These are phyloP conservation scores for Bombus ignitus DNA, from an alignment of 1,140 invertebrate species.

Conservation along the genomic window DNA sequence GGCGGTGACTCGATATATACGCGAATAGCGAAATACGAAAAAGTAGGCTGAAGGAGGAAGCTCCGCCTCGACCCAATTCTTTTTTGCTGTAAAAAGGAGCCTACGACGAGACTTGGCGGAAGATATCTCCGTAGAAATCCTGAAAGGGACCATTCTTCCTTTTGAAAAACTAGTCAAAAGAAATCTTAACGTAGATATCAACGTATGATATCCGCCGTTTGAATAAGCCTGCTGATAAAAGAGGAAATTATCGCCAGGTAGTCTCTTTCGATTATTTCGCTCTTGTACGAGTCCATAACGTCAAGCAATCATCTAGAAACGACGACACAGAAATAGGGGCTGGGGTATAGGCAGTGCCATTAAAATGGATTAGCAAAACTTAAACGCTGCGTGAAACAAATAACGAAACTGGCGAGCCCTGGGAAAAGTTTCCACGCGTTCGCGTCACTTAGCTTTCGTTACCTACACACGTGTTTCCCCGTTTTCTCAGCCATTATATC, in stretches of 20 bases:
- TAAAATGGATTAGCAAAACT: slow-evolving; percentile 5
- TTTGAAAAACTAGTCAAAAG: slow-evolving; percentile 1
- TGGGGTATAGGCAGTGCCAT: background rate
- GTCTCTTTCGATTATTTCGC: background rate
- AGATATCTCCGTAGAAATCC: slow-evolving; percentile 29
- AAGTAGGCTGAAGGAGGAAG: background rate
- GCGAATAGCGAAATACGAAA: background rate
- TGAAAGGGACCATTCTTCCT: slow-evolving; percentile 11
- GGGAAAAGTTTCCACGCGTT: slow-evolving; percentile 13
- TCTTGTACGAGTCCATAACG: background rate
- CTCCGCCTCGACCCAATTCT: slow-evolving; percentile 32
- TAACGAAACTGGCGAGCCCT: background rate
- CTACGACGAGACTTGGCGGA: background rate
- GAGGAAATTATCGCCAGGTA: background rate
- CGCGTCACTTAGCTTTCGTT: slow-evolving; percentile 32
- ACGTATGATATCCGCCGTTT: slow-evolving; percentile 4
- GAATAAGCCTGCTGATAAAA: background rate
- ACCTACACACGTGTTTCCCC: slow-evolving; percentile 11
- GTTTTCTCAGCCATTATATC: slow-evolving; percentile 36
- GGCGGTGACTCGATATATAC: background rate
- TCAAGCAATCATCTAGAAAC: background rate
- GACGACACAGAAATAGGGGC: background rate
- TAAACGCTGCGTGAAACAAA: background rate
- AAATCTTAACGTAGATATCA: slow-evolving; percentile 2
- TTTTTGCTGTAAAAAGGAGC: slow-evolving; percentile 18